Evolutionary conservation across 2,113 vertebrate genomes (phyloP).

Genomic region (Hemichromis elongatus): DNA sequence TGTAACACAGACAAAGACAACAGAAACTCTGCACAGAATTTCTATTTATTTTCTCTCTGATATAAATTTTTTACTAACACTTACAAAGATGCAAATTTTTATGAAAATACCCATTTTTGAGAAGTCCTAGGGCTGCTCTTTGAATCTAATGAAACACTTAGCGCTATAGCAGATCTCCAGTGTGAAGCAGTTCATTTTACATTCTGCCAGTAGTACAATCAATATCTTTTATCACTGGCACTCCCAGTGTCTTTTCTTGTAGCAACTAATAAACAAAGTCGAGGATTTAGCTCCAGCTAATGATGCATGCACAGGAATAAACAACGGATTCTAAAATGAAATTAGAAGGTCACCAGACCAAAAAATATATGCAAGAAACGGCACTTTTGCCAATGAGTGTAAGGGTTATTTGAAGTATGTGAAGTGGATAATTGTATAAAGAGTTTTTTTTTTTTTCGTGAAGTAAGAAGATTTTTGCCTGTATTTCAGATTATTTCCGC

Average conservation of each 20-base stretch:
- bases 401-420: not conserved
- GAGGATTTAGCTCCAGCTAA: not conserved
- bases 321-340: not conserved
- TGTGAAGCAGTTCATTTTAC: not conserved
- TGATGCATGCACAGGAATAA: not conserved
- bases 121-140: not conserved
- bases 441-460: not conserved
- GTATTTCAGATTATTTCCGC: slow-evolving; percentile 82
- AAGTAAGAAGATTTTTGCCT: not conserved
- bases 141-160: not conserved
- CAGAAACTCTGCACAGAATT: not conserved
- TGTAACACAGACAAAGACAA: not conserved
- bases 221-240: not conserved
- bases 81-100: not conserved
- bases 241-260: not conserved
- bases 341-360: not conserved
- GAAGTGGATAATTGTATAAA: not conserved
- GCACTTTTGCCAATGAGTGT: not conserved
- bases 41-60: not conserved
- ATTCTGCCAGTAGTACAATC: not conserved
- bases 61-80: not conserved
- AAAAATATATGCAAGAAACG: not conserved
- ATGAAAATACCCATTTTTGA: not conserved
- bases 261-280: not conserved
- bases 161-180: not conserved